phyloP scores from a whole-genome alignment of 1,140 invertebrate species.

The Gonioctena quinquepunctata region DNA sequence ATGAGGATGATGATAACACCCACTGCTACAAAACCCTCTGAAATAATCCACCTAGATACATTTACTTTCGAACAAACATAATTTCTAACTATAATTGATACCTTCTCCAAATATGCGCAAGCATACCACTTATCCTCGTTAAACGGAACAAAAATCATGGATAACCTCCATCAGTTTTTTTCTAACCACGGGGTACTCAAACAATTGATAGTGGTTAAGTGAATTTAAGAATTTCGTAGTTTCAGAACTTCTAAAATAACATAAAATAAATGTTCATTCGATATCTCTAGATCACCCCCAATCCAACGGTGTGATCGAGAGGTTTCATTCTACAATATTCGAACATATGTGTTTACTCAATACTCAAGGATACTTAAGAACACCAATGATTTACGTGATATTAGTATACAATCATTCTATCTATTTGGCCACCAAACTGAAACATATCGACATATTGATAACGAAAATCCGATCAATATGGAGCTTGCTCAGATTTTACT shows the following conservation, averaged over 20 bases:
- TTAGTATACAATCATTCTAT: not conserved
- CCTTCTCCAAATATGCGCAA: constrained; percentile 31
- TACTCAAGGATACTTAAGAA: constrained; percentile 41
- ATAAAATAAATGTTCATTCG: constrained; percentile 46
- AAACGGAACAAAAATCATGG: too few species aligned
- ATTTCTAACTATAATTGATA: constrained; percentile 26
- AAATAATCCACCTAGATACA: constrained; percentile 22
- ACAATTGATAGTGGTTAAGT: constrained; percentile 28
- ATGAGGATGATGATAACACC: constrained; percentile 10
- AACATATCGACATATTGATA: too few species aligned
- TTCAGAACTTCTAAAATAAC: constrained; percentile 37
- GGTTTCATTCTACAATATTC: constrained; percentile 43
- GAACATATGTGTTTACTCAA: constrained; percentile 44
- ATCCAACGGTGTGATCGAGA: constrained; percentile 45
- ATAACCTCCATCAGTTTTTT: constrained; percentile 27
- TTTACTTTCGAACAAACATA: constrained; percentile 20
- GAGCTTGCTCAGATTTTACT: too few species aligned
- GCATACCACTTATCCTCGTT: too few species aligned
- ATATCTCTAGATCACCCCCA: constrained; percentile 44
- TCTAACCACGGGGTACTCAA: constrained; percentile 23
- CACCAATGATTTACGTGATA: constrained; percentile 32
- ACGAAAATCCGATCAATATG: too few species aligned
- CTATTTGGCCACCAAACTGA: too few species aligned
- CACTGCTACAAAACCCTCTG: too few species aligned
- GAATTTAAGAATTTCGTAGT: constrained; percentile 40